Evolutionary conservation across 2,888 invertebrate species (phyloP), one percentile per base, ranked within the genome.

Genomic region (Geotrupes spiniger): DNA sequence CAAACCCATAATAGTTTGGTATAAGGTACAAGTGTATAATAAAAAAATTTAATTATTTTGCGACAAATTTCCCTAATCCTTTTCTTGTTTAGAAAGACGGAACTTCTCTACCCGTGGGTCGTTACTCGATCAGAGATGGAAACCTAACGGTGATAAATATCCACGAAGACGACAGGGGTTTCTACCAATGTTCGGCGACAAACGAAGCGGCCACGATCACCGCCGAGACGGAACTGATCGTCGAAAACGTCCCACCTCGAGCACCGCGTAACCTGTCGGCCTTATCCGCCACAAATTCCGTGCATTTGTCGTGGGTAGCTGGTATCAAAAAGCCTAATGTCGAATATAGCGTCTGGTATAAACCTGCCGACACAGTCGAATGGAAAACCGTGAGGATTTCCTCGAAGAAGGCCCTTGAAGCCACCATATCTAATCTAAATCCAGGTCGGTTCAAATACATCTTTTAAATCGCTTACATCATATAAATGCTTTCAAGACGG

Each of bases 201-300:
- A 95, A 94, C 75, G 90, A 89, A 64, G 93, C 93, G 3, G 91
- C 90, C 36, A 85, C 87, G n/a, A 85, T 92, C 38, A 80, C 81
- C 15, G 82, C 83, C 1, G 89, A 89, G 74, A 83, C 88, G 0
- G 90, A 91, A 75, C 76, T 92, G 49, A 81, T 89, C 71, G 85
- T 92, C 37, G 85, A 90, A 75, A 92, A 89, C 69, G 84, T 88
- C 41, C 87, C 92, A 16, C 92, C 93, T n/a, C 85, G 92, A 63
- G 92, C 94, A 10, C 94, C 95, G 1, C 87, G 89, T 73, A 89
- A 91, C 74, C 79, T 96, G 33, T 82, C 85, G 14, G 92, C 90
- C 14, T 83, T 83, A 52, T 83, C 89, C 42, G 81, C 84, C 0
- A 77, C 79, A 52, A 80, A 80, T 59, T 82, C 86, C 42, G 84